phyloP scores from a whole-genome alignment of 2,113 vertebrate genomes.

The Philantomba maxwellii region DNA sequence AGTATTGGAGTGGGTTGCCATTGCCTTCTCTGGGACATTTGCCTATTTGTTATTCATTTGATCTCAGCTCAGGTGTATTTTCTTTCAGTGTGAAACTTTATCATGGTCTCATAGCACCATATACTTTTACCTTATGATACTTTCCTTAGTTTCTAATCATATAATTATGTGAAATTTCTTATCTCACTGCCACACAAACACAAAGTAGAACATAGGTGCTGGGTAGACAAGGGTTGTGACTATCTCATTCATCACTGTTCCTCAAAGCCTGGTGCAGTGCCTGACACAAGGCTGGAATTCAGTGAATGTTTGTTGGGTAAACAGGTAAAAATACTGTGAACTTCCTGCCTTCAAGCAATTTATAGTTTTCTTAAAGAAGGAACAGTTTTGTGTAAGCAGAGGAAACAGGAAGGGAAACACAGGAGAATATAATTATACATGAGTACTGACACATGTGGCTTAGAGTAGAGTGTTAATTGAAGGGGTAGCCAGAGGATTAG shows the following conservation, averaged over 20 bases:
- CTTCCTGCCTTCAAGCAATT: neutral
- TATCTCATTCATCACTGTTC: neutral
- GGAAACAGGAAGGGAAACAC: neutral
- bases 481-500: neutral
- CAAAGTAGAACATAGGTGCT: neutral
- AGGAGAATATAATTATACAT: neutral
- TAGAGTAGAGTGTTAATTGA: neutral
- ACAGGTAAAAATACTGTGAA: neutral
- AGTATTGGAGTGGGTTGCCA: neutral
- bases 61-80: neutral
- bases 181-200: neutral
- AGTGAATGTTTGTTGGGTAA: neutral
- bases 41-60: neutral
- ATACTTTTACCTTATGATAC: neutral
- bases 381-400: neutral
- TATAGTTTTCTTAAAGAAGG: neutral
- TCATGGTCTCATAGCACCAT: neutral
- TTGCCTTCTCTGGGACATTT: neutral
- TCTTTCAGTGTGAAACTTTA: neutral
- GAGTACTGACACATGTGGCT: neutral
- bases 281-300: neutral
- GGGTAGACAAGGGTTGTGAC: neutral
- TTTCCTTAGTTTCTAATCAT: neutral
- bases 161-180: neutral
- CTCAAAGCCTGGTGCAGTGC: neutral